Conservation (phyloP, 2,797 vertebrate genomes). For the Schizothorax lantsangensis region DNA sequence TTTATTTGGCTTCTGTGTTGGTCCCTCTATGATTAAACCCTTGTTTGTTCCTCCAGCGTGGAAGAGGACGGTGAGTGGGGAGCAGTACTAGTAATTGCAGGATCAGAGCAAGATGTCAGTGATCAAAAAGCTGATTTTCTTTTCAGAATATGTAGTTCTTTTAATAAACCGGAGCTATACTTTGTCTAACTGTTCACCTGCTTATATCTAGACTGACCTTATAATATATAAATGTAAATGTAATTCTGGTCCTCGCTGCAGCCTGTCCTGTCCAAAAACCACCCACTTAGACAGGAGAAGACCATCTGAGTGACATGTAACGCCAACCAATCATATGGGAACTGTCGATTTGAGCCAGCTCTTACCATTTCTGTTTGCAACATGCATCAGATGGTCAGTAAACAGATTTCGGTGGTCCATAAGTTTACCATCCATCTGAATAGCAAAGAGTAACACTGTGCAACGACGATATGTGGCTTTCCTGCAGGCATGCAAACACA, state of each 20-base stretch:
- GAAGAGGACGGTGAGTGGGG: constrained; percentile 1
- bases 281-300: neutral
- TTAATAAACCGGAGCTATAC: neutral
- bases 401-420: neutral
- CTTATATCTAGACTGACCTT: neutral
- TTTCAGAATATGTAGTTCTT: neutral
- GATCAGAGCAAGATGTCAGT: constrained; percentile 19
- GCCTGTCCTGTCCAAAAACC: neutral
- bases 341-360: neutral
- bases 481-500: neutral
- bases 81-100: constrained; percentile 20
- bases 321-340: neutral
- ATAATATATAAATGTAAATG: neutral
- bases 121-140: constrained; percentile 17
- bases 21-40: constrained; percentile 40
- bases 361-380: neutral
- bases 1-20: constrained; percentile 25
- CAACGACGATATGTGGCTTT: neutral
- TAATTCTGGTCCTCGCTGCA: neutral
- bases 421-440: neutral
- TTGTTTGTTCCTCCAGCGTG: constrained; percentile 34
- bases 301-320: neutral
- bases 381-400: neutral
- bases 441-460: neutral
- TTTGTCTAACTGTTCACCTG: neutral